phyloP scores from a whole-genome alignment of 2,888 invertebrate genomes.

The Caenorhabditis becei region DNA sequence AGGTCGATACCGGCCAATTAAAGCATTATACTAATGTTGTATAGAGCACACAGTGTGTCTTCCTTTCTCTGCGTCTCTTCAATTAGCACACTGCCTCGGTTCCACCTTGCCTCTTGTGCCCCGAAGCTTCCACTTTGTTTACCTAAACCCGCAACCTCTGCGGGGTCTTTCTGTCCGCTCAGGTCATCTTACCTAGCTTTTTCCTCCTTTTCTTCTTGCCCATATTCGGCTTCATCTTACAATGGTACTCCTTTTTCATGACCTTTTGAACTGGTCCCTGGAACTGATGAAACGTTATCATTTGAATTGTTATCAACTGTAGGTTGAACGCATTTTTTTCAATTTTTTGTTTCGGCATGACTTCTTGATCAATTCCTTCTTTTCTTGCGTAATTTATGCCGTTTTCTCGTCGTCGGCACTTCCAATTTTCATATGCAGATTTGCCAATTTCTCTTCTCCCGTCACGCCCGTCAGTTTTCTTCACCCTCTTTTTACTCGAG shows the following conservation, averaged over 20 bases:
- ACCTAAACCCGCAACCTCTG: constrained; percentile 44
- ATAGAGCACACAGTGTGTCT: constrained; percentile 28
- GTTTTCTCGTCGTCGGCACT: not conserved
- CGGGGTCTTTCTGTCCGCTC: constrained; percentile 9
- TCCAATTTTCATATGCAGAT: constrained; percentile 57
- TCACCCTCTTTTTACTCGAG: constrained; percentile 29
- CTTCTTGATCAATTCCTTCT: too few relatives aligned
- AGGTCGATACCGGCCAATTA: constrained; percentile 12
- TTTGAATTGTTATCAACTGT: too few relatives aligned
- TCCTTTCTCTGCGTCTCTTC: constrained; percentile 51
- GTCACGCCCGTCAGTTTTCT: not conserved
- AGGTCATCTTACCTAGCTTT: constrained; percentile 58
- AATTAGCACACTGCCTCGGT: constrained; percentile 36
- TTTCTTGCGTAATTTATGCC: constrained; percentile 19
- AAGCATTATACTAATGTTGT: constrained; percentile 51
- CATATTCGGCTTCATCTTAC: constrained; percentile 37
- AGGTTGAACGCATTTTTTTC: too few relatives aligned
- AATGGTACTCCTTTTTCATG: not conserved
- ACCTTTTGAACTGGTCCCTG: too few relatives aligned
- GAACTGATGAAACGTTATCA: too few relatives aligned
- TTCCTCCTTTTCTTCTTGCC: constrained; percentile 29
- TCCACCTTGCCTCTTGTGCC: constrained; percentile 7
- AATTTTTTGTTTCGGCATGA: too few relatives aligned
- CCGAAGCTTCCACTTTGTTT: constrained; percentile 49
- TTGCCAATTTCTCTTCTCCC: constrained; percentile 18